Percentiles rank a stretch among this genome's conserved stretches.
Evolutionary conservation across 2,888 invertebrate genomes (phyloP).

Genomic region (Mongoloraphidia duomilia): DNA sequence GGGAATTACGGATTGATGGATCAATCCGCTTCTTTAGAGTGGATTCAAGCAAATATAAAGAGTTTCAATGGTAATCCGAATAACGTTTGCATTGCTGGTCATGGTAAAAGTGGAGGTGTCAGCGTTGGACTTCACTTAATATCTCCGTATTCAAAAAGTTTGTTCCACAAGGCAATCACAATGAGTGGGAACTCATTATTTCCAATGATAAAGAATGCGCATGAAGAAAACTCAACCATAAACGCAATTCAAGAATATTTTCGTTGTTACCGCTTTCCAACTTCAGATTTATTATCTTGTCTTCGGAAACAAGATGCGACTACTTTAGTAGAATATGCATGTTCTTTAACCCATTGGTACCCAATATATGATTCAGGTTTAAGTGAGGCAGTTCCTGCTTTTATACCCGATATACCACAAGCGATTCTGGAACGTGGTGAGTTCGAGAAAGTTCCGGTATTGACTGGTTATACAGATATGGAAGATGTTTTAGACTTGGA

Average conservation of each 20-base stretch:
- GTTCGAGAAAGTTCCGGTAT: conserved; percentile 51
- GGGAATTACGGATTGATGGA: conserved; percentile 73
- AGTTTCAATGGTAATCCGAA: conserved; percentile 60
- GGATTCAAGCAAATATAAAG: conserved; percentile 64
- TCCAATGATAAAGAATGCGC: conserved; percentile 44
- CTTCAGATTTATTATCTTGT: conserved; percentile 51
- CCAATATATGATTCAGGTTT: conserved; percentile 60
- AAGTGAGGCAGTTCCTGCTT: conserved; percentile 47
- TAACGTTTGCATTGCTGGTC: conserved; percentile 64
- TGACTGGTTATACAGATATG: conserved; percentile 71
- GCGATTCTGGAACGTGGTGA: conserved; percentile 44
- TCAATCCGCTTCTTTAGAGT: conserved; percentile 63
- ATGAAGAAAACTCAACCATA: conserved; percentile 46
- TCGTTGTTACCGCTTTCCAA: conserved; percentile 53
- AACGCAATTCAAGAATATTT: conserved; percentile 51
- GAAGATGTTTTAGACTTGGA: conserved; percentile 52
- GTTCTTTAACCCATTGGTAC: conserved; percentile 51
- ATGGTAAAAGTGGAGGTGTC: conserved; percentile 57
- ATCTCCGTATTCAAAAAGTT: conserved; percentile 44
- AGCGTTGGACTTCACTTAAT: conserved; percentile 65
- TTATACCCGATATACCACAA: conserved; percentile 52
- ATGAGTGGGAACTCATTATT: conserved; percentile 67
- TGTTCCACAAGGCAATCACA: conserved; percentile 60
- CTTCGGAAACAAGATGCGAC: conserved; percentile 45
- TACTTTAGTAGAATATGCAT: conserved; percentile 42